Evolutionary conservation across 2,113 vertebrate genomes (phyloP).

Genomic region (Corvus cornix): DNA sequence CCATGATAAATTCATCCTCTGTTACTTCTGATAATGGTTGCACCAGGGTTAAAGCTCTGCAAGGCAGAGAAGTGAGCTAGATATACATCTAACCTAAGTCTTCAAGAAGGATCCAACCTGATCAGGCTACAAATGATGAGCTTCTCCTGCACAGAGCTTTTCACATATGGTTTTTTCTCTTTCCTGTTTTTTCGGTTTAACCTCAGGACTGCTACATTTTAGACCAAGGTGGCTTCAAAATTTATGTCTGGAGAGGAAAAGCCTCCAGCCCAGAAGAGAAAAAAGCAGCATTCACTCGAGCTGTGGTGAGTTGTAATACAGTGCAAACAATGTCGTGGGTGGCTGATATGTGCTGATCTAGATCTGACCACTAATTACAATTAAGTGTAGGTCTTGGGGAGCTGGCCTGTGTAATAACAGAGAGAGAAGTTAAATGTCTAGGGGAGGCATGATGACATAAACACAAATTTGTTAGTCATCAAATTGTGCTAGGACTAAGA

Average conservation of each 20-base stretch:
- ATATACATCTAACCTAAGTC: background rate
- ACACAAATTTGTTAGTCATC: background rate
- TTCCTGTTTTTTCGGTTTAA: background rate
- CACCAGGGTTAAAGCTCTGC: background rate
- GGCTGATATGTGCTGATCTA: background rate
- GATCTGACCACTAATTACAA: conserved; percentile 1
- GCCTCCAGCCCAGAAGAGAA: conserved; percentile 79
- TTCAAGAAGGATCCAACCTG: background rate
- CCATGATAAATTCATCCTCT: background rate
- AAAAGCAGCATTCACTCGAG: conserved; percentile 80
- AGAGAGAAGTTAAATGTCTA: background rate
- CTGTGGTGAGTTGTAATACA: conserved; percentile 76
- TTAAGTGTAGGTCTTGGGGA: background rate
- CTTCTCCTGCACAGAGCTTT: background rate
- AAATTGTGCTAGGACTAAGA: background rate
- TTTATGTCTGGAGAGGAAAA: conserved; percentile 91
- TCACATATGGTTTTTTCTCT: background rate
- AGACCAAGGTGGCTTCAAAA: conserved; percentile 82
- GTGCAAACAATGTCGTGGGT: background rate
- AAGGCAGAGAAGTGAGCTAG: background rate
- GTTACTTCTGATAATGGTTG: background rate
- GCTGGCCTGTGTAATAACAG: background rate
- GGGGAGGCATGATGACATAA: background rate
- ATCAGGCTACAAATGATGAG: background rate
- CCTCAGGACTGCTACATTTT: conserved; percentile 87